Conservation (phyloP, 2,113 vertebrate species). For the Silurus meridionalis region DNA sequence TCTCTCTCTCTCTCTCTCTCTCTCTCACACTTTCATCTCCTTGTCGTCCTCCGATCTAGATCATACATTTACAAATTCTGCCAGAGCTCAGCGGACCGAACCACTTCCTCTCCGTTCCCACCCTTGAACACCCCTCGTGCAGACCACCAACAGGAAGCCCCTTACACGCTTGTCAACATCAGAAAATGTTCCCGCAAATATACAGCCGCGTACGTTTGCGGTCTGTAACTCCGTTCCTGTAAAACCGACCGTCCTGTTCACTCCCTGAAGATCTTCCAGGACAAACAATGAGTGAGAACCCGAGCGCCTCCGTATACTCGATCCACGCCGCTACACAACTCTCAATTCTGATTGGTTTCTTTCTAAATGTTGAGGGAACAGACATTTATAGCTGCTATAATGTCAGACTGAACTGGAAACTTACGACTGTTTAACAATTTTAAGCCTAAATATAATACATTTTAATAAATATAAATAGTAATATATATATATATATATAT, state of each 20-base stretch:
- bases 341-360: not conserved
- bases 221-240: not conserved
- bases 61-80: slow-evolving; percentile 10
- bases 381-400: not conserved
- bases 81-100: not conserved
- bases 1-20: slow-evolving; percentile 19
- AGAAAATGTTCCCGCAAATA: slow-evolving; percentile 8
- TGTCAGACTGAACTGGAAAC: not conserved
- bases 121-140: slow-evolving; percentile 8
- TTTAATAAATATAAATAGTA: not conserved
- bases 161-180: slow-evolving; percentile 29
- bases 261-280: slow-evolving; percentile 14
- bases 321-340: not conserved
- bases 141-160: not conserved
- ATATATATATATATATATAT: too few relatives aligned
- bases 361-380: not conserved
- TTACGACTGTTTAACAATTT: not conserved
- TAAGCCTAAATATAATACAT: not conserved
- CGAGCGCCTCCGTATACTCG: not conserved
- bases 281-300: not conserved
- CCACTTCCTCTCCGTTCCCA: slow-evolving; percentile 33
- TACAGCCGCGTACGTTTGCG: not conserved
- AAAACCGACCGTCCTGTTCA: not conserved
- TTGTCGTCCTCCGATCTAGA: not conserved
- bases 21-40: slow-evolving; percentile 8